Base-by-base conservation (phyloP, 2,888 invertebrate genomes). In the Octonoba sinensis region DNA sequence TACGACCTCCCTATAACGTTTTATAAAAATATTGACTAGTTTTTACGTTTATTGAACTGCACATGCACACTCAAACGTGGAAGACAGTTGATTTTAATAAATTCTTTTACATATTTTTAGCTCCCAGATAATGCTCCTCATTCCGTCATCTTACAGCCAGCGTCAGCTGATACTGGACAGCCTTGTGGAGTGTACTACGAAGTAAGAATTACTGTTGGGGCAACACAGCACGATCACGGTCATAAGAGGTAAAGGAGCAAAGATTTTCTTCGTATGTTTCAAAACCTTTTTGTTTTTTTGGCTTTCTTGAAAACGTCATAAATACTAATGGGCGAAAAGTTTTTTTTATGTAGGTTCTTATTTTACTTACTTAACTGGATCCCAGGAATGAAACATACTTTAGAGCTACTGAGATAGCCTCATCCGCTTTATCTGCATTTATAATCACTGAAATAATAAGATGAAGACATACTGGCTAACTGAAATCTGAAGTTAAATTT, bases 121-220 rank as follows among this genome's bases (percentile, higher is more conserved):
- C 84, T 89, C 74, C 89, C 89, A 4, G 87, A 87, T 56, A 88
- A 93, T 86, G 93, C 96, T 0, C 97, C 97, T 3, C 95, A 96
- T 16, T 97, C 97, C 56, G 95, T 97, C 51, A 95, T 94, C 1
- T 91, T 98, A 85, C 97, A 97, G 90, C 95, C 96, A 18, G 94
- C 93, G 0, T 90, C 92, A 0, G 94, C 95, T 74, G 95, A 95
- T 87, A 92, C 93, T 74, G 95, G 96, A 1, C 93, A 96, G 88
- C 96, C 97, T 0, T 97, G 96, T 88, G 89, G 89, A 54, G 96
- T 97, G 3, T 95, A 95, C 87, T 97, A 97, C 89, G 95, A 94
- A 87, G 92, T 97, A 59, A 96, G 96, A 90, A 91, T 96, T 24
- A 96, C 94, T 88, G 93, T 93, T 0, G 95, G 95, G 0, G 95